Conservation (phyloP, 2,888 invertebrate genomes). For the Strigamia crassipes region DNA sequence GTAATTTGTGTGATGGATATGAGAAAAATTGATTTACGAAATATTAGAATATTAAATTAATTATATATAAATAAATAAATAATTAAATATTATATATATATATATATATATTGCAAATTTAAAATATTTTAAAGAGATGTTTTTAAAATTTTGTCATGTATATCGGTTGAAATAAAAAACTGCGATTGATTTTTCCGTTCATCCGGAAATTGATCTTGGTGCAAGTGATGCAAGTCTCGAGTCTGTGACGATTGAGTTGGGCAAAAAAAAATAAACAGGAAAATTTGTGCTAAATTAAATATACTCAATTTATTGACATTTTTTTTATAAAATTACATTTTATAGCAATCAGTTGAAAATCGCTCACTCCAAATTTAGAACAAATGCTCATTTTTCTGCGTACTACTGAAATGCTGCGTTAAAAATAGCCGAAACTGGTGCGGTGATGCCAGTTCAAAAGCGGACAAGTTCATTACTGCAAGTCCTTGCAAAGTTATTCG, state of each 20-base stretch:
- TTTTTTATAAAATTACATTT: too few species aligned
- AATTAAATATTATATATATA: neutral
- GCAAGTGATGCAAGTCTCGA: too few species aligned
- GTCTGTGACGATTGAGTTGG: too few species aligned
- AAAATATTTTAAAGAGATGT: constrained; percentile 36
- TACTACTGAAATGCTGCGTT: neutral
- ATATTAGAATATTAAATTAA: constrained; percentile 1
- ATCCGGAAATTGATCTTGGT: too few species aligned
- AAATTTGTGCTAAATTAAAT: too few species aligned
- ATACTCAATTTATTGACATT: too few species aligned
- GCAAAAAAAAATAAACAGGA: too few species aligned
- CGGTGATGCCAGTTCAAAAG: neutral
- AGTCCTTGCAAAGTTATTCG: neutral
- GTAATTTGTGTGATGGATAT: neutral
- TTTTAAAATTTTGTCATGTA: constrained; percentile 27
- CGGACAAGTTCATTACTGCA: neutral
- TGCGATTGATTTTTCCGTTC: neutral
- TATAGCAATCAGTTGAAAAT: neutral
- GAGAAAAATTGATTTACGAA: neutral
- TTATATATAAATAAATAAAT: neutral
- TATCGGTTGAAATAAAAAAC: constrained; percentile 18
- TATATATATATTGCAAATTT: constrained; percentile 19
- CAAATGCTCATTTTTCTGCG: neutral
- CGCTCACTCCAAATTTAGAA: neutral
- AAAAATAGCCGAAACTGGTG: neutral